phyloP scores from a whole-genome alignment of 2,888 invertebrate species.

The Celastrina argiolus region DNA sequence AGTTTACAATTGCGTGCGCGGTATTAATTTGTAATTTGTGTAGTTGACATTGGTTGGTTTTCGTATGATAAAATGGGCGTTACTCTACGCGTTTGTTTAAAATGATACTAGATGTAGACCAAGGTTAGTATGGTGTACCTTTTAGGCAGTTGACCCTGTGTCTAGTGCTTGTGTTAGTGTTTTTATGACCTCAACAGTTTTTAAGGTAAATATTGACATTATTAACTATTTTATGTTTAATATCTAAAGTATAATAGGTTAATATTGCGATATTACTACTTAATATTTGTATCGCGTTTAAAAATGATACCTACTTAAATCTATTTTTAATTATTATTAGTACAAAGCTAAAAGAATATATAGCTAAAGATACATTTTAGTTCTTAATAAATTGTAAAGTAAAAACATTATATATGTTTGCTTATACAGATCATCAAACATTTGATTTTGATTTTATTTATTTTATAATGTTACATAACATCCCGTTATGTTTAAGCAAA shows the following conservation, averaged over 20 bases:
- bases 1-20: constrained; percentile 27
- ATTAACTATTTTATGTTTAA: not conserved
- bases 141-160: constrained; percentile 29
- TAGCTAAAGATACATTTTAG: no score
- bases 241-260: not conserved
- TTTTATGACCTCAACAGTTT: constrained; percentile 4
- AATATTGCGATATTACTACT: not conserved
- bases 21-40: constrained; percentile 42
- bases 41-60: constrained; percentile 71
- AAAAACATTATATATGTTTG: no score
- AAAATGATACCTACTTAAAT: no score
- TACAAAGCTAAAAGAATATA: no score
- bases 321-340: no score
- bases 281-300: not conserved
- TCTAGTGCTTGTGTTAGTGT: not conserved
- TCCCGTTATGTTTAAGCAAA: no score
- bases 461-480: no score
- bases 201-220: constrained; percentile 7
- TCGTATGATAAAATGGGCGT: constrained; percentile 72
- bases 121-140: constrained; percentile 32
- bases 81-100: constrained; percentile 53
- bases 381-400: no score
- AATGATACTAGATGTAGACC: constrained; percentile 44
- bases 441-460: no score
- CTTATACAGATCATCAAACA: no score